phyloP scores from a whole-genome alignment of 2,113 vertebrate genomes.

The Psittacula cyanocephala region DNA sequence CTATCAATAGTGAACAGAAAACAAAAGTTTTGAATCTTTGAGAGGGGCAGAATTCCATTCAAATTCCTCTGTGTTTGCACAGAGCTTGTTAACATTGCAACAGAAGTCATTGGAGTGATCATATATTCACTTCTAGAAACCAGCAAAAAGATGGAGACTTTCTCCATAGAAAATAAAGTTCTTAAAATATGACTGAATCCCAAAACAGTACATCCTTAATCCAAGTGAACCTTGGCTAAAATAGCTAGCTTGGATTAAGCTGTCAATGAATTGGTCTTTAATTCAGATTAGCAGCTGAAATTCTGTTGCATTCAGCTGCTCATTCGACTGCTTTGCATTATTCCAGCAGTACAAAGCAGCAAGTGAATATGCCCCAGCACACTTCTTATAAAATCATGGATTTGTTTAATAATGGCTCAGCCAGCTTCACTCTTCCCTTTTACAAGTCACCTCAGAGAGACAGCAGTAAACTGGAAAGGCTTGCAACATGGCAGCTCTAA shows the following conservation, averaged over 20 bases:
- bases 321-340: neutral
- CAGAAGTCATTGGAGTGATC: neutral
- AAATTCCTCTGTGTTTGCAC: neutral
- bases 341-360: neutral
- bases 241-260: neutral
- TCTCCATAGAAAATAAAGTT: neutral
- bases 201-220: neutral
- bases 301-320: neutral
- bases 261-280: neutral
- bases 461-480: neutral
- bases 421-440: neutral
- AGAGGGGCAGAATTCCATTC: neutral
- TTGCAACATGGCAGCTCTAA: neutral
- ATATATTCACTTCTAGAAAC: neutral
- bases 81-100: neutral
- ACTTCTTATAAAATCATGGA: neutral
- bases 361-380: neutral
- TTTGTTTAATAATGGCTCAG: neutral
- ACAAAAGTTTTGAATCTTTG: neutral
- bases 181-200: neutral
- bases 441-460: neutral
- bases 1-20: neutral
- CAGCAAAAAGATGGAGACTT: neutral
- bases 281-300: neutral
- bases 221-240: neutral